These are phyloP conservation scores for Lucilia cuprina DNA, from an alignment of 1,140 invertebrate genomes.

Conservation along the genomic window DNA sequence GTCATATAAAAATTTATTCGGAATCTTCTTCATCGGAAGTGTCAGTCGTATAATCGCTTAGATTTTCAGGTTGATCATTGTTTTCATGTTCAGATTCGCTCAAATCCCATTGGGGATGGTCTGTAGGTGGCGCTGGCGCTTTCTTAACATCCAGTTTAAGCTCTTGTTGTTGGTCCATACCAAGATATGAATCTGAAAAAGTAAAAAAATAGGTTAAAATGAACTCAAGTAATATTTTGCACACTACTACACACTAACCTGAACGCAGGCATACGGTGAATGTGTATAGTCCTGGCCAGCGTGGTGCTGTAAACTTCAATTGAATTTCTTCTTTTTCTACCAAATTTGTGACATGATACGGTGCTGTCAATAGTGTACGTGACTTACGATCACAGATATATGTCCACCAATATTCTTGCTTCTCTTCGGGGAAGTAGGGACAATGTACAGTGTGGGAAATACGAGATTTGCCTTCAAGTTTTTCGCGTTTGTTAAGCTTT, in stretches of 20 bases:
- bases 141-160: slow-evolving; percentile 97
- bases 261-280: slow-evolving; percentile 93
- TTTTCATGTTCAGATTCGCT: slow-evolving; percentile 90
- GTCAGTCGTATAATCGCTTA: slow-evolving; percentile 70
- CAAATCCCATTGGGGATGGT: slow-evolving; percentile 96
- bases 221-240: background rate
- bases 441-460: slow-evolving; percentile 95
- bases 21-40: slow-evolving; percentile 66
- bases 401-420: slow-evolving; percentile 99
- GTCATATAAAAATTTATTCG: slow-evolving; percentile 43
- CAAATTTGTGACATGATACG: slow-evolving; percentile 88
- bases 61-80: slow-evolving; percentile 68
- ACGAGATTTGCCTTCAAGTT: slow-evolving; percentile 92
- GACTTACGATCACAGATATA: slow-evolving; percentile 96
- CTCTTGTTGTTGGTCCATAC: slow-evolving; percentile 89
- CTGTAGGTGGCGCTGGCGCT: slow-evolving; percentile 85
- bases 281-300: slow-evolving; percentile 89
- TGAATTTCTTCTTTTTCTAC: slow-evolving; percentile 85
- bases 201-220: background rate
- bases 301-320: slow-evolving; percentile 94
- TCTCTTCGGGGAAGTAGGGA: slow-evolving; percentile 93
- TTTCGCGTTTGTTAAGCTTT: slow-evolving; percentile 81
- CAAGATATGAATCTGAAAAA: slow-evolving; percentile 87
- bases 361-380: slow-evolving; percentile 86
- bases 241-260: slow-evolving; percentile 46